Conservation (phyloP, 2,113 vertebrate species). For the Cochlearius cochlearius region DNA sequence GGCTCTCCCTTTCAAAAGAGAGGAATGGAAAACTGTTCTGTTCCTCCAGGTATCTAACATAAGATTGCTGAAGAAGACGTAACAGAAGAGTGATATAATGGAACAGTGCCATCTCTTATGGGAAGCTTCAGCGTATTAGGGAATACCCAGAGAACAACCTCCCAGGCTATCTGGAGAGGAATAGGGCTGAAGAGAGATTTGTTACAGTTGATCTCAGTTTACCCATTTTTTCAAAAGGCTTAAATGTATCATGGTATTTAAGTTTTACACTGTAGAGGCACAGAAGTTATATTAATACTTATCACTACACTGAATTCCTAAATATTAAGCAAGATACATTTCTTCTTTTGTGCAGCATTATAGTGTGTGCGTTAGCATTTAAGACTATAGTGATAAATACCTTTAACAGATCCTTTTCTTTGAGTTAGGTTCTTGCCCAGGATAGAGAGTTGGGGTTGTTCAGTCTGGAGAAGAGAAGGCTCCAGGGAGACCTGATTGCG, state of each 20-base stretch:
- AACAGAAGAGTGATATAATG: background rate
- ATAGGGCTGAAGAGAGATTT: background rate
- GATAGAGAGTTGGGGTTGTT: too few species aligned
- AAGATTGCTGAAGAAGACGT: background rate
- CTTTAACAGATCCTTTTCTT: background rate
- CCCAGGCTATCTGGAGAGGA: background rate
- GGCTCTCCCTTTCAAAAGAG: background rate
- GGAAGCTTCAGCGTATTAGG: background rate
- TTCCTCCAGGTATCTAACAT: background rate
- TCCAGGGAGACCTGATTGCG: too few species aligned
- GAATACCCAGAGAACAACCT: background rate
- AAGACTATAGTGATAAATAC: background rate
- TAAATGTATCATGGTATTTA: background rate
- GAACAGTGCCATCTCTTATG: background rate
- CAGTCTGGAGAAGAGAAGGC: too few species aligned
- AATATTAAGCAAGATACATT: background rate
- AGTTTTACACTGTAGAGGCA: background rate
- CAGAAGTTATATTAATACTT: background rate
- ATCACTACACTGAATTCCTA: background rate
- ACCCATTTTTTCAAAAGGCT: background rate
- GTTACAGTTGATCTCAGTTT: background rate
- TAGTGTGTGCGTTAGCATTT: background rate
- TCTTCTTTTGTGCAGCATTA: background rate
- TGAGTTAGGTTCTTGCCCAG: background rate
- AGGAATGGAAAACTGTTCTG: background rate